These are phyloP conservation scores for Macroglossus sobrinus DNA, from an alignment of 2,113 vertebrate genomes.

Conservation along the genomic window DNA sequence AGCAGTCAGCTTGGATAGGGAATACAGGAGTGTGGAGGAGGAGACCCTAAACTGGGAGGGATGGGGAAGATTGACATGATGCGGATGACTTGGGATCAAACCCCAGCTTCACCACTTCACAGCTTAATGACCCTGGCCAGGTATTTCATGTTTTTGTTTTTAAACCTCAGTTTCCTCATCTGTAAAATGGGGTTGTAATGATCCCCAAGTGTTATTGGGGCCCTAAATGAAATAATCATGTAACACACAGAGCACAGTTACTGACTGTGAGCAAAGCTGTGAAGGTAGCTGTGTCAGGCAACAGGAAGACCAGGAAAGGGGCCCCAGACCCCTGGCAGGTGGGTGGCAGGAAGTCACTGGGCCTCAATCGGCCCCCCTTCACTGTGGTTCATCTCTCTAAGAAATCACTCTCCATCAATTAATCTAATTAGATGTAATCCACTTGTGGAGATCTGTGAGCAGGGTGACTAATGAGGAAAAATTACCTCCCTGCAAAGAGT, in stretches of 20 bases:
- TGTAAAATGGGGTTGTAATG: neutral
- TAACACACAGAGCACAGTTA: too few relatives aligned
- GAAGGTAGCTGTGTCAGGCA: neutral
- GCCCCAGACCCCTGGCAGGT: neutral
- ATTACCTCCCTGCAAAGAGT: constrained; percentile 13
- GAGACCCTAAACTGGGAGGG: neutral
- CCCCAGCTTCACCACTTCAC: neutral
- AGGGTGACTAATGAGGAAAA: constrained; percentile 24
- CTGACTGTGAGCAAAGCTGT: neutral
- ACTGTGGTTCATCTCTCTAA: constrained; percentile 67
- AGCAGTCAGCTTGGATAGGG: neutral
- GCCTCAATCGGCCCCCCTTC: constrained; percentile 47
- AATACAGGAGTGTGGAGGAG: neutral
- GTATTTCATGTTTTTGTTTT: neutral
- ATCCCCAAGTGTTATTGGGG: neutral
- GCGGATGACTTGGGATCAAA: neutral
- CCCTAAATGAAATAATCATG: neutral
- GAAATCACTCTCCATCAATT: constrained; percentile 79
- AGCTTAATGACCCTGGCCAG: too few relatives aligned
- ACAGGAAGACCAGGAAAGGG: neutral
- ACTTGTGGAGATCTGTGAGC: constrained; percentile 24
- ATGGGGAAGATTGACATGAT: neutral
- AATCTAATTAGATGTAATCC: constrained; percentile 81
- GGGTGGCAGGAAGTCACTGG: neutral
- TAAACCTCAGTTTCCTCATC: neutral